Percentiles rank a stretch among this genome's conserved stretches.
Evolutionary conservation across 1,140 invertebrate species (phyloP).

Genomic region (Papilio helenus): DNA sequence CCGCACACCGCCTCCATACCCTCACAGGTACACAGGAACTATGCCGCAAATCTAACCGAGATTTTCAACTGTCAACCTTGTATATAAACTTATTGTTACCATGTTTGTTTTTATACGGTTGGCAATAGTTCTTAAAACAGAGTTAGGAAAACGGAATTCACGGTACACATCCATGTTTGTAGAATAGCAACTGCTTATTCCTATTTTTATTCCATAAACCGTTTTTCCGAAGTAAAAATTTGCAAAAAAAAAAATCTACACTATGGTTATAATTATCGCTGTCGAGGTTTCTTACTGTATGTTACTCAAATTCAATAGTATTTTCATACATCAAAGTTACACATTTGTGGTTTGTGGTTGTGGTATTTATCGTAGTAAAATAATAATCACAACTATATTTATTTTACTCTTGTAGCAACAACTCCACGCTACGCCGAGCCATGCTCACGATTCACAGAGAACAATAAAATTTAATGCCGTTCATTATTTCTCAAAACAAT

Average conservation of each 20-base stretch:
- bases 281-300: too few relatives aligned
- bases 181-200: too few relatives aligned
- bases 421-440: neutral
- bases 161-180: too few relatives aligned
- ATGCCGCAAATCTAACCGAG: neutral
- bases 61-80: neutral
- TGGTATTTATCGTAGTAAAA: neutral
- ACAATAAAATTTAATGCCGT: constrained; percentile 29
- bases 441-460: constrained; percentile 8
- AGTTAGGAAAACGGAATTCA: too few relatives aligned
- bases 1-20: constrained; percentile 70
- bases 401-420: neutral
- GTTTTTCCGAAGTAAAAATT: too few relatives aligned
- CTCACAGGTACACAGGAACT: neutral
- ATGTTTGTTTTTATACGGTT: neutral
- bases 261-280: too few relatives aligned
- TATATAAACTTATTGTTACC: neutral
- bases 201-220: too few relatives aligned
- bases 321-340: neutral
- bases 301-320: too few relatives aligned
- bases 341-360: neutral
- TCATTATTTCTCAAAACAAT: constrained; percentile 34
- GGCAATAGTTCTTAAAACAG: too few relatives aligned
- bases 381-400: neutral
- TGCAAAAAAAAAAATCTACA: too few relatives aligned